Base-by-base conservation (phyloP, 23 tunicate genomes). In the Trididemnum miniatum region DNA sequence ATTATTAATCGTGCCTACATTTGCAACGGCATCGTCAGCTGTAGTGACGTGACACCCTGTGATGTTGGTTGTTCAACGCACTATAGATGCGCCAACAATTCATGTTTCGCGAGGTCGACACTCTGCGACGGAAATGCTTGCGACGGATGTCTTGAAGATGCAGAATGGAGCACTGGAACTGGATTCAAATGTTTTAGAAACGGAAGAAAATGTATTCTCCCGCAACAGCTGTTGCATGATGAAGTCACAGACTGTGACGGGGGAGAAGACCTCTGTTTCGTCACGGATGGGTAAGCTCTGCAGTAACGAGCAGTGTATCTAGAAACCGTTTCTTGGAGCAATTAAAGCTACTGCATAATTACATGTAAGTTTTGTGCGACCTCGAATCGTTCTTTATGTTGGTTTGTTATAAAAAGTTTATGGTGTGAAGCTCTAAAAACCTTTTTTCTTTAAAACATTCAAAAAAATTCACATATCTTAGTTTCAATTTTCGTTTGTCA, bases 171-270 rank as follows among this genome's bases (percentile, higher is more conserved):
- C n/a, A 74, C 87, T 34, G 98, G 98, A 1, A 37, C 65, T 30
- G 98, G 98, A 28, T 93, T 93, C 73, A 84, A 83, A 57, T 93
- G 98, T 37, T 39, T 73, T 1, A 80, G 93, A 51, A 88, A 84
- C 50, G 93, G 89, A 49, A 37, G 63, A 51, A 44, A n/a, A 9
- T 93, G 98, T 84, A 28, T 84, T 0, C 52, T 93, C 12, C 98
- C 98, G 0, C 98, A 93, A 51, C 83, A 78, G 33, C 60, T 93
- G 27, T 71, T 93, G 23, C 71, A 33, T 5, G 98, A 93, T 62
- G 59, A 93, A 33, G 50, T 93, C 26, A 77, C 71, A 65, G 98
- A 93, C 72, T 93, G 98, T 66, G 93, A 93, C 82, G 76, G 62
- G 0, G 93, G 89, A 9, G 89, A 82, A 50, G 98, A 93, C 33